Conservation (phyloP, 2,113 vertebrate species). For the Salvelinus alpinus region DNA sequence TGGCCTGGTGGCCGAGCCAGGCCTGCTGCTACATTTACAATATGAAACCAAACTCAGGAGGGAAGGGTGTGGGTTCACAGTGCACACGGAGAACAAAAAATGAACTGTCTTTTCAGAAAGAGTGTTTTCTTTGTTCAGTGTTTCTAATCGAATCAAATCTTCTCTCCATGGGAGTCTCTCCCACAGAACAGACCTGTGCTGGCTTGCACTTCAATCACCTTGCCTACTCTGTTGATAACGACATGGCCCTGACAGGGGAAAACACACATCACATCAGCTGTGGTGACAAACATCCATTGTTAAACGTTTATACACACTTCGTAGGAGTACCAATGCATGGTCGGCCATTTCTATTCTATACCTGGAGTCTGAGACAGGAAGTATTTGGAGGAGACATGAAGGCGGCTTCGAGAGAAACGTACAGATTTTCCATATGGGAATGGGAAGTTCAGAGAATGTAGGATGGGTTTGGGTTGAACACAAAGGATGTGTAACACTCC, state of each 20-base stretch:
- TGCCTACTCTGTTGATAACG: background rate
- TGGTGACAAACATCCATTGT: background rate
- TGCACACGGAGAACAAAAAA: background rate
- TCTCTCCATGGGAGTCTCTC: background rate
- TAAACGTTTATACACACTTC: background rate
- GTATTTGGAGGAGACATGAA: background rate
- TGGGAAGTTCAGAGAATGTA: background rate
- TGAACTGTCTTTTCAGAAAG: background rate
- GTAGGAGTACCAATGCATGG: background rate
- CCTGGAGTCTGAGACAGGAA: background rate
- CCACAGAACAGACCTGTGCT: background rate
- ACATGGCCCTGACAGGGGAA: background rate
- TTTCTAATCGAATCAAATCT: background rate
- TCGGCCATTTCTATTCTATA: background rate
- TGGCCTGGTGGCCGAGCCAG: slow-evolving; percentile 21
- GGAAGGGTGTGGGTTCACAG: slow-evolving; percentile 17
- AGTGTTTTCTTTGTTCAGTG: background rate
- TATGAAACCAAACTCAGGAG: slow-evolving; percentile 40
- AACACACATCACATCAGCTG: background rate
- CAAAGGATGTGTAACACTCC: slow-evolving; percentile 1
- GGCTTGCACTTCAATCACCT: background rate
- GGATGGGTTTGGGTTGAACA: background rate
- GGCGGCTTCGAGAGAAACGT: background rate
- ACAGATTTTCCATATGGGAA: background rate
- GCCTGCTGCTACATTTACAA: slow-evolving; percentile 6